Conservation (phyloP, 2,113 vertebrate species). For the Cathartes aura region DNA sequence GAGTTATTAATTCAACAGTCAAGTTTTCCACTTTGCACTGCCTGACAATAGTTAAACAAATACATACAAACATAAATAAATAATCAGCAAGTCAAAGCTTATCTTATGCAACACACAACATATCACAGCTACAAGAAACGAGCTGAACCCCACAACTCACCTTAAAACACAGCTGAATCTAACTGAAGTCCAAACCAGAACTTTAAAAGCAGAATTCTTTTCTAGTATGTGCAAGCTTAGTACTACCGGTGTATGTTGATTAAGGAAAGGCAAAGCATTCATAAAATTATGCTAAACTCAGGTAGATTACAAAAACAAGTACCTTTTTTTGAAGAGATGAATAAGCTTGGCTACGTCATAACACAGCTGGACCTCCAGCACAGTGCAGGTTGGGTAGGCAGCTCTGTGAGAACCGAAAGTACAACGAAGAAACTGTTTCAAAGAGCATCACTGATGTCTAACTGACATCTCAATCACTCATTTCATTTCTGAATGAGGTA, state of each 20-base stretch:
- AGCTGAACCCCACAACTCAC: background rate
- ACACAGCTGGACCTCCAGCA: slow-evolving; percentile 85
- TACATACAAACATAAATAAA: background rate
- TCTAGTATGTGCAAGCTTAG: background rate
- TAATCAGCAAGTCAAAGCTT: background rate
- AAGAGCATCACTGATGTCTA: background rate
- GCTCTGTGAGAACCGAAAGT: slow-evolving; percentile 73
- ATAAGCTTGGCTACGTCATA: slow-evolving; percentile 88
- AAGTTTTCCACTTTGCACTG: background rate
- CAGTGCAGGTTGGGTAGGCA: slow-evolving; percentile 86
- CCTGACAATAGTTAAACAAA: background rate
- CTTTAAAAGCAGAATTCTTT: background rate
- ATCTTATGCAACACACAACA: background rate
- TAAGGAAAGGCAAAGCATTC: background rate
- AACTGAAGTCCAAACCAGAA: background rate
- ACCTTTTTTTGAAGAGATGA: slow-evolving; percentile 86
- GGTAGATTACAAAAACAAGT: background rate
- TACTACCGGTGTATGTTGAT: background rate
- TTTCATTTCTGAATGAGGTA: background rate
- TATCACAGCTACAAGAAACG: background rate
- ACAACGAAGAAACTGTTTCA: background rate
- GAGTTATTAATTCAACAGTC: background rate
- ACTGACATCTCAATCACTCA: background rate
- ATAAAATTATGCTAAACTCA: background rate
- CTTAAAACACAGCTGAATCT: background rate